phyloP scores from a whole-genome alignment of 2,113 vertebrate species.

The Argyrosomus japonicus region DNA sequence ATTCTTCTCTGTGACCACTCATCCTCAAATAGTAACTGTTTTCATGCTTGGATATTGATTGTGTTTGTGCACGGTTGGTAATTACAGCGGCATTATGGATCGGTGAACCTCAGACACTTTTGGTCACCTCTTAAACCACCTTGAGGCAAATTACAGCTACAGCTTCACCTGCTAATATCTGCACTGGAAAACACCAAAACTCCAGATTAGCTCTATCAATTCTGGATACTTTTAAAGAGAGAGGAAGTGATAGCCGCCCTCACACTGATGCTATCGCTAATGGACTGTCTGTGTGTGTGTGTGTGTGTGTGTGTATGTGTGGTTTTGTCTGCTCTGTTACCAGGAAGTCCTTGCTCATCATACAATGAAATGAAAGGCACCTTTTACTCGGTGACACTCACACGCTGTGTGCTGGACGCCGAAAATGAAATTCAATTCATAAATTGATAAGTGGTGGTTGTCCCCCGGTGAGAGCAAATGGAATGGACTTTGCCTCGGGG shows the following conservation, averaged over 20 bases:
- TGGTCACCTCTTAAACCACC: slow-evolving; percentile 23
- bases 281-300: slow-evolving; percentile 16
- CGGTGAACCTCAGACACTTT: slow-evolving; percentile 13
- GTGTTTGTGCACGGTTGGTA: slow-evolving; percentile 41
- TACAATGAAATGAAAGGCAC: slow-evolving; percentile 44
- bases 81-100: slow-evolving; percentile 68
- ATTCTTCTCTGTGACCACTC: neutral
- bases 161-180: neutral
- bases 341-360: slow-evolving; percentile 39
- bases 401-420: slow-evolving; percentile 46
- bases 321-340: slow-evolving; percentile 31
- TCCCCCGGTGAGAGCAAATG: slow-evolving; percentile 67
- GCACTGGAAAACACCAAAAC: neutral
- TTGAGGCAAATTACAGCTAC: slow-evolving; percentile 17
- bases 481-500: slow-evolving; percentile 58
- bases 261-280: slow-evolving; percentile 7
- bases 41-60: slow-evolving; percentile 51
- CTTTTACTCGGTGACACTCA: slow-evolving; percentile 47
- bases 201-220: neutral
- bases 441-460: slow-evolving; percentile 70
- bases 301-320: neutral
- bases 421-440: slow-evolving; percentile 72
- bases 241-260: neutral
- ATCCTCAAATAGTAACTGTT: neutral
- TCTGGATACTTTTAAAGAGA: neutral